Conservation (phyloP, 2,797 vertebrate genomes). For the Vireo griseus region DNA sequence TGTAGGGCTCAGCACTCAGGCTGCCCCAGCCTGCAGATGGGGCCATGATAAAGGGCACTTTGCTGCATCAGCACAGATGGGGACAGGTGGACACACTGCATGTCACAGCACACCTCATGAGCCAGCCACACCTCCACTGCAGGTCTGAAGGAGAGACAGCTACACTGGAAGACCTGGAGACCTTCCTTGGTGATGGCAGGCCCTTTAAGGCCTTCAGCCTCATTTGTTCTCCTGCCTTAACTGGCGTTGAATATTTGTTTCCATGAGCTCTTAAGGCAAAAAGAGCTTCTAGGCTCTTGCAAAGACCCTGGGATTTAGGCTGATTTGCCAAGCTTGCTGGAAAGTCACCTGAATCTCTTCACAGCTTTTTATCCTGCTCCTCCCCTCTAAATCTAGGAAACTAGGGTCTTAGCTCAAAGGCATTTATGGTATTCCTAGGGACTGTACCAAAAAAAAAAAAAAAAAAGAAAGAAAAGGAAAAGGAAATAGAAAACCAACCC, state of each 20-base stretch:
- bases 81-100: background rate
- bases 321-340: background rate
- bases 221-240: background rate
- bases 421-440: background rate
- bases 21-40: background rate
- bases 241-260: background rate
- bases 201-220: background rate
- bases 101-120: accelerated
- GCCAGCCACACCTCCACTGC: background rate
- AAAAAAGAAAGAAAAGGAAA: background rate
- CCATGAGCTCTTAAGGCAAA: background rate
- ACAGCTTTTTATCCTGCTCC: background rate
- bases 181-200: background rate
- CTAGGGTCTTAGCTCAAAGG: background rate
- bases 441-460: background rate
- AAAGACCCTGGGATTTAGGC: background rate
- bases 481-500: background rate
- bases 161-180: background rate
- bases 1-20: background rate
- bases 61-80: background rate
- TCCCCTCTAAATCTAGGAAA: background rate
- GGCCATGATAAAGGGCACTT: background rate
- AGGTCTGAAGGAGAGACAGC: background rate
- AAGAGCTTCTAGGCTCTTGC: background rate
- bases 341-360: background rate